Evolutionary conservation across 2,113 vertebrate species (phyloP), one percentile per base, ranked within the genome.

Genomic region (Zonotrichia leucophrys): DNA sequence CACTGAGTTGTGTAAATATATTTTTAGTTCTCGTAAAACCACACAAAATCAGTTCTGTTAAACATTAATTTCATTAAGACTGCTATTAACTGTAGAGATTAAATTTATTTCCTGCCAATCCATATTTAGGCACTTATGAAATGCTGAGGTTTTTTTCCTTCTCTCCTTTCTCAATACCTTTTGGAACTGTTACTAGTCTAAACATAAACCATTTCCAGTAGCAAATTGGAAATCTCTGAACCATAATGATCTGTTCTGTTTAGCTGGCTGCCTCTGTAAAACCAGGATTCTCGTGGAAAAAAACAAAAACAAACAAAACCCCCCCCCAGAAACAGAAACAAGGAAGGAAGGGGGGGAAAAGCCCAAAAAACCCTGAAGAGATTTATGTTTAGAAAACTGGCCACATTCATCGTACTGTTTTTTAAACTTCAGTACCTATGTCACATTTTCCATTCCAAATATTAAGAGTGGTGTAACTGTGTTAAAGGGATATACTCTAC

Each of bases 391-490:
- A 89, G 88, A 82, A 86, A 92, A 87, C 83, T 93, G 93, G 86
- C 88, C 49, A 24, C 73, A 76, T 87, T 68, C 44, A 27, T 89
- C 0, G 2, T 75, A 46, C 86, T 92, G 66, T 28, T 93, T 96
- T 90, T 90, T 82, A 93, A 92, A 87, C 88, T 69, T 89, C 60
- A 35, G 52, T 75, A 95, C 88, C 83, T 83, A 77, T 94, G 90
- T 96, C 94, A 96, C 49, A 97, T 95, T 97, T 97, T 96, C 96
- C 94, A 92, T 93, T 95, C 80, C 41, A 69, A 75, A 64, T 70
- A 49, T 4, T 90, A 42, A 46, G 82, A 60, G 64, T 83, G 59
- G 72, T 83, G 94, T 85, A 90, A 39, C 17, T 81, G 4, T 35
- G 25, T 96, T 96, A 87, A 96, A 95, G 92, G 76, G 49, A 49